Evolutionary conservation across 2,113 vertebrate genomes (phyloP), one percentile per base, ranked within the genome.

Genomic region (Oenanthe oenanthe): DNA sequence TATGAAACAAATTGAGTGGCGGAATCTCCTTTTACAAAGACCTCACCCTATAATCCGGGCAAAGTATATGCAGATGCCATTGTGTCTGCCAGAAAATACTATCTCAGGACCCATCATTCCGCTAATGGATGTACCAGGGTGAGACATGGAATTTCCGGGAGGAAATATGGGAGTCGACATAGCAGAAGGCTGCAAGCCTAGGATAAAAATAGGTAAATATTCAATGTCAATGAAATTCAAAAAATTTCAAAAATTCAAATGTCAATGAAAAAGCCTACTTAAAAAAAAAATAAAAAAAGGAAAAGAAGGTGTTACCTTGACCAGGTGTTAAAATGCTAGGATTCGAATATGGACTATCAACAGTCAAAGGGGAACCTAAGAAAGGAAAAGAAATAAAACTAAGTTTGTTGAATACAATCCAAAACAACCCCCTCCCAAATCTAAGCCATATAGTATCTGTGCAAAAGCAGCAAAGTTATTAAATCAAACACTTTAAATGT

Each of bases 61-160:
- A 85, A 99, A 99, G 96, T 99, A 99, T 93, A 99, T 97, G 94
- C 98, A 98, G 94, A 99, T 99, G 71, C 99, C 99, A 20, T 99
- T 99, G 97, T 99, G 99, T 85, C 99, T 99, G 77, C 99, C 99
- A n/a, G 99, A 99, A 97, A 98, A 99, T 26, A 99, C 98, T 78
- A 99, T 98, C 96, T 99, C 99, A 0, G 99, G 99, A 42, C 98
- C 98, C 61, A 98, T 96, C 97, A 99, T 92, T 32, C 98, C 97
- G 0, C 98, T 94, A 81, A 99, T 67, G 25, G 98, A 94, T 20
- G 96, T 54, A 9, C 97, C 88, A 45, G 97, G 89, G 18, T 97
- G 97, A 70, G 94, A 48, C 67, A 97, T 47, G 9, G 97, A 97
- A 86, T 95, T 97, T 40, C 95, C 98, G n/a, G 94, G 5, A 5